Conservation (phyloP, 2,797 vertebrate species). For the Epinephelus coioides region DNA sequence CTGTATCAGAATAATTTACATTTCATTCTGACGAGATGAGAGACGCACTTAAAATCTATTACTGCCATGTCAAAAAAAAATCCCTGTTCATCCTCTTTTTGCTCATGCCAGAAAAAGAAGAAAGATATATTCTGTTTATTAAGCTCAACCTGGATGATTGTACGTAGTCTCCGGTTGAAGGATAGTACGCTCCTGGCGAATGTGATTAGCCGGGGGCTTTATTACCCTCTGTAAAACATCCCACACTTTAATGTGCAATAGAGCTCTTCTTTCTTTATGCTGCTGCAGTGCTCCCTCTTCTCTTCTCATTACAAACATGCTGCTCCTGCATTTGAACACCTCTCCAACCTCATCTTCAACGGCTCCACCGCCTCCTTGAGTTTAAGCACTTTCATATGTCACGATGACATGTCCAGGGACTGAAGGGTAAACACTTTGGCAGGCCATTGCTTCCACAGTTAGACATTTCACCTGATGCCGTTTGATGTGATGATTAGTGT, state of each 20-base stretch:
- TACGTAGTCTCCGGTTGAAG: slow-evolving; percentile 70
- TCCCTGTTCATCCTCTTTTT: slow-evolving; percentile 17
- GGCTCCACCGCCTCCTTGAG: slow-evolving; percentile 40
- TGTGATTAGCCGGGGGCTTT: slow-evolving; percentile 84
- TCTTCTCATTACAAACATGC: slow-evolving; percentile 84
- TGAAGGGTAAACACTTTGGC: slow-evolving; percentile 73
- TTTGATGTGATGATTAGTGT: slow-evolving; percentile 62
- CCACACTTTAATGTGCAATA: slow-evolving; percentile 83
- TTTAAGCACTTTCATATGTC: slow-evolving; percentile 81
- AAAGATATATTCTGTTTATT: slow-evolving; percentile 52
- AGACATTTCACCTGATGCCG: slow-evolving; percentile 50
- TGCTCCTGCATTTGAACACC: slow-evolving; percentile 78
- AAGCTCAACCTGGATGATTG: slow-evolving; percentile 67
- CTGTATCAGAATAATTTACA: slow-evolving; percentile 52
- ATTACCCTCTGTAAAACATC: slow-evolving; percentile 84
- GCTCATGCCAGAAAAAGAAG: slow-evolving; percentile 23
- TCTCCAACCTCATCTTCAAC: slow-evolving; percentile 57
- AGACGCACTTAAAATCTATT: slow-evolving; percentile 38
- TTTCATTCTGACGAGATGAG: slow-evolving; percentile 21
- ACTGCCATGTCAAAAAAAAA: slow-evolving; percentile 19
- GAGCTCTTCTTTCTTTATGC: slow-evolving; percentile 79
- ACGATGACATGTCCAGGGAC: slow-evolving; percentile 73
- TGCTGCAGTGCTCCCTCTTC: slow-evolving; percentile 73
- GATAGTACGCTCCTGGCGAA: slow-evolving; percentile 71
- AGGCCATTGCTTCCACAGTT: slow-evolving; percentile 35